phyloP scores from a whole-genome alignment of 2,888 invertebrate species.

The Tridacna gigas region DNA sequence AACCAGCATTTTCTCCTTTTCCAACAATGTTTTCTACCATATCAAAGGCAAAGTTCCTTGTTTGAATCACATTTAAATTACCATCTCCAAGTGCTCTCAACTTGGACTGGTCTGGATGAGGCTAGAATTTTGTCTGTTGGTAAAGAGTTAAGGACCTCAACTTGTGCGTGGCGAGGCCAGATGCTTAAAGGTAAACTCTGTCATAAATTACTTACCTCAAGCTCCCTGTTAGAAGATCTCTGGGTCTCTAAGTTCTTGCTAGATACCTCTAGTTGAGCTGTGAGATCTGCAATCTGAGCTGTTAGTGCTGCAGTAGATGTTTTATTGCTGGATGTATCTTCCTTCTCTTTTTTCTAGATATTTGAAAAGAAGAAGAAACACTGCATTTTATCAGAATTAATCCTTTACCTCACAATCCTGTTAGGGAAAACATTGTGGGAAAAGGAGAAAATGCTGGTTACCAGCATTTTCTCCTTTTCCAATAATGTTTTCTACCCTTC shows the following conservation, averaged over 20 bases:
- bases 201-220: conserved; percentile 71
- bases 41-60: no score
- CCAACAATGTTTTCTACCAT: no score
- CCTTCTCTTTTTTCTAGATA: conserved; percentile 68
- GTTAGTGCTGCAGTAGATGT: conserved; percentile 65
- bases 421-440: background rate
- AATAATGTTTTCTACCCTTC: background rate
- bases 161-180: no score
- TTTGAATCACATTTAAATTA: no score
- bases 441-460: background rate
- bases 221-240: conserved; percentile 73
- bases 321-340: conserved; percentile 71
- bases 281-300: conserved; percentile 75
- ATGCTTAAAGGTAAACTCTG: background rate
- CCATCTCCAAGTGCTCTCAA: no score
- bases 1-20: no score
- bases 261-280: conserved; percentile 71
- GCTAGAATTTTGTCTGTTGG: no score
- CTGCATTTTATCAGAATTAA: no score
- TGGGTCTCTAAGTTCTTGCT: conserved; percentile 75
- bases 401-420: no score
- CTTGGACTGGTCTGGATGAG: no score
- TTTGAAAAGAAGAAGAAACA: no score
- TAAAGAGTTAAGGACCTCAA: no score
- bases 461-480: background rate